phyloP scores from a whole-genome alignment of 2,113 vertebrate species.

The Hydropotes inermis region DNA sequence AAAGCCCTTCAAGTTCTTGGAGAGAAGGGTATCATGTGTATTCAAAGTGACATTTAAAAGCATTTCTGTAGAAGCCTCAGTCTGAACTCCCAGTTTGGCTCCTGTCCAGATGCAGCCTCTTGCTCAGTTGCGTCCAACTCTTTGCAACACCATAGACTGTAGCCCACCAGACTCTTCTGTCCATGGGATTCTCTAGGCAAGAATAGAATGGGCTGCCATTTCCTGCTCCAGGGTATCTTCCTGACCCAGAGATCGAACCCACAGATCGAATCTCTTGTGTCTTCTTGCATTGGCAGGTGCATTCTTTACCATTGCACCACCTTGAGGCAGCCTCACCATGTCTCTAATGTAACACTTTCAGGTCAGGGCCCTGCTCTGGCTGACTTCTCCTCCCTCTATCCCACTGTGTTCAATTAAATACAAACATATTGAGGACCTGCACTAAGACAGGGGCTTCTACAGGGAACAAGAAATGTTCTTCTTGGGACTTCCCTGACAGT shows the following conservation, averaged over 20 bases:
- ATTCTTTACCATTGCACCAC: not conserved
- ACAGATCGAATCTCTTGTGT: not conserved
- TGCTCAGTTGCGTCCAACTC: not conserved
- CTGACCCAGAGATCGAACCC: not conserved
- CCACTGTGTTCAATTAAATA: not conserved
- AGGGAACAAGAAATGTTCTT: no score
- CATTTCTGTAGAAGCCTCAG: not conserved
- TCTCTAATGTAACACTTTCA: not conserved
- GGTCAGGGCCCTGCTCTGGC: not conserved
- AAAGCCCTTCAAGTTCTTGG: not conserved
- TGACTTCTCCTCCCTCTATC: not conserved
- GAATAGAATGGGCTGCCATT: not conserved
- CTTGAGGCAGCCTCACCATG: fast-evolving
- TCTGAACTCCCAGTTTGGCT: no score
- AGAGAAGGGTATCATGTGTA: not conserved
- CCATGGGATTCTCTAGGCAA: not conserved
- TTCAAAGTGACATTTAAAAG: not conserved
- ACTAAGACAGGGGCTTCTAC: not conserved
- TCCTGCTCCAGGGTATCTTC: not conserved
- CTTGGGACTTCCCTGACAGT: not conserved
- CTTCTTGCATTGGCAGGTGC: not conserved
- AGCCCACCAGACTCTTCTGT: not conserved
- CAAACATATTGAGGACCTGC: fast-evolving
- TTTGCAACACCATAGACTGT: not conserved
- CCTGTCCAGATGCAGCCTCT: not conserved